Conservation (phyloP, 2,113 vertebrate species). For the Elephas maximus region DNA sequence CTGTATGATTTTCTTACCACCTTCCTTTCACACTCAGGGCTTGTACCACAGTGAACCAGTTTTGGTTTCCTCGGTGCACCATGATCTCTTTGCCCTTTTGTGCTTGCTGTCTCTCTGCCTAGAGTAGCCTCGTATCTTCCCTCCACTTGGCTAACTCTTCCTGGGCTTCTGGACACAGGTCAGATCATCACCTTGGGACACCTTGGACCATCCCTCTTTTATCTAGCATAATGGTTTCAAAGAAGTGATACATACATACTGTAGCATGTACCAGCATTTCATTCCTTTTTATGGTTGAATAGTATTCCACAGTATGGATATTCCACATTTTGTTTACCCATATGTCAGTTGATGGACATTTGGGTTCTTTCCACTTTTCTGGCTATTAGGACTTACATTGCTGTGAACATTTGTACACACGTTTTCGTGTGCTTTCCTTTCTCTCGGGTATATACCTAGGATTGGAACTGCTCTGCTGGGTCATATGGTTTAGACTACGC, state of each 20-base stretch:
- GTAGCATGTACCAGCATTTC: background rate
- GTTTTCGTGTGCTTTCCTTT: slow-evolving; percentile 5
- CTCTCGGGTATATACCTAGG: background rate
- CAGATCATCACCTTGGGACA: no score
- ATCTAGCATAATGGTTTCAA: background rate
- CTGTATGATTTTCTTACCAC: no score
- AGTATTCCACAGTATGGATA: background rate
- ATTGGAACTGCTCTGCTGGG: background rate
- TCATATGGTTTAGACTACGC: background rate
- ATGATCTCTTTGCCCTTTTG: no score
- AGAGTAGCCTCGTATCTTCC: no score
- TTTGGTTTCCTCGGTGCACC: no score
- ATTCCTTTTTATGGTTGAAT: background rate
- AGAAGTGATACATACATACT: background rate
- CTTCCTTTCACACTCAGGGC: no score
- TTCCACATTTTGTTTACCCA: no score
- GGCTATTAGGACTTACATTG: background rate
- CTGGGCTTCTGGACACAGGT: no score
- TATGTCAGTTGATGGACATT: background rate
- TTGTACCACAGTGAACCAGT: no score
- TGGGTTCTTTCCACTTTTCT: background rate
- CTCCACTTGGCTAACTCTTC: no score
- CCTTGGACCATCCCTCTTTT: background rate
- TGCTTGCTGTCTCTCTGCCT: no score
- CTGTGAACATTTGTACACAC: background rate